phyloP scores from a whole-genome alignment of 2,797 vertebrate genomes.

The Spinus pinus region DNA sequence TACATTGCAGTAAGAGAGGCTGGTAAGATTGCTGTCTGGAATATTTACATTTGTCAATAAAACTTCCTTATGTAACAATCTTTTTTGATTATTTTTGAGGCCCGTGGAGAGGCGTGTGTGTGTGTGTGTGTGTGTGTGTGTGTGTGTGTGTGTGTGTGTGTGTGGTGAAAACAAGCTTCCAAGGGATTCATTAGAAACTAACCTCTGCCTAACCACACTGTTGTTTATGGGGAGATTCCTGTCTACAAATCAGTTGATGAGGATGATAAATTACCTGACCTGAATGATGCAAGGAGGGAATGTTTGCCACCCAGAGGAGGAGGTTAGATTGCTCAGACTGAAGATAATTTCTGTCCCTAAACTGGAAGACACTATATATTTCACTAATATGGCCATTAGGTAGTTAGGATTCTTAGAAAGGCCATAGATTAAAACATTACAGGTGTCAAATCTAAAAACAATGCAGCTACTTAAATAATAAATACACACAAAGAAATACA shows the following conservation, averaged over 20 bases:
- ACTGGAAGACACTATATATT: background rate
- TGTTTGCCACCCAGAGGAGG: background rate
- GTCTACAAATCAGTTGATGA: background rate
- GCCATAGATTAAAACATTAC: background rate
- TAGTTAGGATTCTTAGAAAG: background rate
- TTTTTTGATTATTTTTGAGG: background rate
- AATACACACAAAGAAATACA: background rate
- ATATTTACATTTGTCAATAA: background rate
- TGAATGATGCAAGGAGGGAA: background rate
- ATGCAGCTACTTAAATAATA: background rate
- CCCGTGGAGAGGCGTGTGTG: rapidly evolving
- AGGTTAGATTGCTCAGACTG: background rate
- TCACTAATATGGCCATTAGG: background rate
- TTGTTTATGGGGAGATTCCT: background rate
- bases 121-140: no score
- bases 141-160: no score
- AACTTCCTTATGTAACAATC: background rate
- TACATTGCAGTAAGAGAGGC: background rate
- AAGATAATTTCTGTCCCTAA: background rate
- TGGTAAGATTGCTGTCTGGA: background rate
- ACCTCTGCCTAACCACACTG: background rate
- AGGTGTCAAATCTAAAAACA: background rate
- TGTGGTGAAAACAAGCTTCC: background rate
- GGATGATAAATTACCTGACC: background rate
- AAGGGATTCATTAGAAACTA: background rate